phyloP scores from a whole-genome alignment of 2,113 vertebrate genomes.

The Campylorhamphus procurvoides region DNA sequence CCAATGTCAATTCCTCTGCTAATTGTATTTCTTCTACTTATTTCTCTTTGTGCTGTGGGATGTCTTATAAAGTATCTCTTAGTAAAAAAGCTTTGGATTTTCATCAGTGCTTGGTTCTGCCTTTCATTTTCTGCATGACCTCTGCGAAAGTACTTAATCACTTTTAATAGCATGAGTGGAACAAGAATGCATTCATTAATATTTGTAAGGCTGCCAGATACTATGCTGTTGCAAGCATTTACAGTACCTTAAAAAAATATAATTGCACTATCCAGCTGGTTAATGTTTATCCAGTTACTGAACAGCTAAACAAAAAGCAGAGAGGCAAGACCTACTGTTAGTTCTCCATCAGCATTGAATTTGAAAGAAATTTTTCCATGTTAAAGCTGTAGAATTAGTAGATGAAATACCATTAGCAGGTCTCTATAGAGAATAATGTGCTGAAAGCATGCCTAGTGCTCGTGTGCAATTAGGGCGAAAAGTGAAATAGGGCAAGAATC shows the following conservation, averaged over 20 bases:
- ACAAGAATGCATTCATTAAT: slow-evolving; percentile 67
- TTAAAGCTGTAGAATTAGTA: slow-evolving; percentile 28
- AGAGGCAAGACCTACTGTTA: not conserved
- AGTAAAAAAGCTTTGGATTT: slow-evolving; percentile 12
- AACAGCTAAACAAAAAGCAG: slow-evolving; percentile 52
- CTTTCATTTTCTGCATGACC: slow-evolving; percentile 51
- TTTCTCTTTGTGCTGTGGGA: slow-evolving; percentile 12
- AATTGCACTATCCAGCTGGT: slow-evolving; percentile 61
- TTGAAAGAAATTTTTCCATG: slow-evolving; percentile 30
- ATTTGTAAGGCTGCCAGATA: slow-evolving; percentile 52
- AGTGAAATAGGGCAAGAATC: slow-evolving; percentile 33
- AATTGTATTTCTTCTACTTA: slow-evolving; percentile 3
- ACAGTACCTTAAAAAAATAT: slow-evolving; percentile 43
- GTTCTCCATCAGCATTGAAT: not conserved
- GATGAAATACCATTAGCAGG: slow-evolving; percentile 36
- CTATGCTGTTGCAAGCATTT: slow-evolving; percentile 36
- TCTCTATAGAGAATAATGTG: slow-evolving; percentile 44
- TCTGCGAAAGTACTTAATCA: slow-evolving; percentile 57
- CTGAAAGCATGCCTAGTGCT: slow-evolving; percentile 9
- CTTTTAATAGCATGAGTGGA: slow-evolving; percentile 40
- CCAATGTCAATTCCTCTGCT: not conserved
- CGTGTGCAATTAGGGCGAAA: slow-evolving; percentile 46
- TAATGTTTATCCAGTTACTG: slow-evolving; percentile 59
- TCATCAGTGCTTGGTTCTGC: slow-evolving; percentile 21
- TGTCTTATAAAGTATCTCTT: slow-evolving; percentile 1